Base-by-base conservation (phyloP, 1,140 invertebrate species). In the Camponotus floridanus region DNA sequence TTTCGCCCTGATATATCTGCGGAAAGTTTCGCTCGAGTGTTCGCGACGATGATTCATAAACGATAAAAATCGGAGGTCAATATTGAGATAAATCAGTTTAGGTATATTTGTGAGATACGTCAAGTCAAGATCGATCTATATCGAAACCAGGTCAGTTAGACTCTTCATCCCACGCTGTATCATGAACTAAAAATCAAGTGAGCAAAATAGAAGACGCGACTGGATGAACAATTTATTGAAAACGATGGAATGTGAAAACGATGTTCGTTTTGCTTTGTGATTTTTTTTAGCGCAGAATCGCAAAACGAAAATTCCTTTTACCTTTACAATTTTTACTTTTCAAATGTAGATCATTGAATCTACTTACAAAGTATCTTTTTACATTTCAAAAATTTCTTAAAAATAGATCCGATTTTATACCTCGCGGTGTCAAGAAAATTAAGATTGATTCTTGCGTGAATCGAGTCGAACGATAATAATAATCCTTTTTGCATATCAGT, bases 81-180 rank as follows among this genome's bases (percentile, higher is more conserved):
- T 76, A 45, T 21, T 31, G 61, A 59, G 21, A 51, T 62, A 45
- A 36, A 26, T 26, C 26, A 21, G 9, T 59, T 31, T 36, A 80
- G 21, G 21, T 59, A 80, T 31, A 51, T 15, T 21, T 65, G 51
- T 18, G 78, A 70, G 51, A 80, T 39, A 39, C 68, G 79, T 73
- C 67, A 67, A 67, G 68, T 57, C 68, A 48, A 83, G 61, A 83
- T 83, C 79, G 79, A 83, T 83, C 79, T 73, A 73, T 83, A 73
- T 83, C 68, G 31, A 39, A 83, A 83, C 79, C 68, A 62, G 79
- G 79, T 83, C 79, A 83, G 42, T 4, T 67, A 57, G 71, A 55
- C 55, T 83, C 79, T 74, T 31, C 68, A 62, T 83, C 79, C 68
- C 79, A 83, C 68, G 68, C 55, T 73, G 55, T 33, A 36, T 65